These are phyloP conservation scores for Pangasius macronema DNA, from an alignment of 2,797 vertebrate species.

Conservation along the genomic window DNA sequence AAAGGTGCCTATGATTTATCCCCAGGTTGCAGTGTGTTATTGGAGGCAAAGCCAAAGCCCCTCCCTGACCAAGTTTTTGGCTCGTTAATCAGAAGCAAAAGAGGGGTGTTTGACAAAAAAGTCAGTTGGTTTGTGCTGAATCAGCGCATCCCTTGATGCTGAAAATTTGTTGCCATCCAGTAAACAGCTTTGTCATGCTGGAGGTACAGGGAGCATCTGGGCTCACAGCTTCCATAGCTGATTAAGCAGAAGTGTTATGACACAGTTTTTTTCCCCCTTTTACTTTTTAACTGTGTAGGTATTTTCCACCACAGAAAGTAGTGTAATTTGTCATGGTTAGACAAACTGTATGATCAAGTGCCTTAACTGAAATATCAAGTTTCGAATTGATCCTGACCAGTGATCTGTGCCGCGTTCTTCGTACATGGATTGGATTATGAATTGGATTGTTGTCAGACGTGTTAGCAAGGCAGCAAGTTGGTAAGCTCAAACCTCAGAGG, in stretches of 20 bases:
- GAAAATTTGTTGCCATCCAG: constrained; percentile 45
- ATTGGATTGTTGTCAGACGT: not conserved
- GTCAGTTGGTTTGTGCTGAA: constrained; percentile 52
- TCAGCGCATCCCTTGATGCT: constrained; percentile 45
- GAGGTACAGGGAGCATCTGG: not conserved
- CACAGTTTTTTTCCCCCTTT: not conserved
- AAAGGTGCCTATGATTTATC: constrained; percentile 19
- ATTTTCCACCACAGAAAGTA: not conserved
- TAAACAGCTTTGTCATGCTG: constrained; percentile 42
- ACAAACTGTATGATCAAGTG: not conserved
- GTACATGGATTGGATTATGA: not conserved
- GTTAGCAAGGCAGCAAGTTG: not conserved
- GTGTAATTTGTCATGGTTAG: not conserved
- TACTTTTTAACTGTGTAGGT: not conserved
- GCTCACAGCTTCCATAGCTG: constrained; percentile 25
- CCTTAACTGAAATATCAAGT: not conserved
- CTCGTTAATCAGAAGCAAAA: constrained; percentile 49
- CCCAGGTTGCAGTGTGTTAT: not conserved
- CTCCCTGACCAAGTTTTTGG: constrained; percentile 27
- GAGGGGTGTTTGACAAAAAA: constrained; percentile 15
- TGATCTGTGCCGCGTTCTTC: not conserved
- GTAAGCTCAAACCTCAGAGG: not conserved
- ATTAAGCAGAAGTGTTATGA: constrained; percentile 30
- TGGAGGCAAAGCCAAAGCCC: constrained; percentile 24
- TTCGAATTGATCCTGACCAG: not conserved